Percentiles rank a stretch among this genome's conserved stretches.
Evolutionary conservation across 2,888 invertebrate species (phyloP).

Genomic region (Athalia rosae): DNA sequence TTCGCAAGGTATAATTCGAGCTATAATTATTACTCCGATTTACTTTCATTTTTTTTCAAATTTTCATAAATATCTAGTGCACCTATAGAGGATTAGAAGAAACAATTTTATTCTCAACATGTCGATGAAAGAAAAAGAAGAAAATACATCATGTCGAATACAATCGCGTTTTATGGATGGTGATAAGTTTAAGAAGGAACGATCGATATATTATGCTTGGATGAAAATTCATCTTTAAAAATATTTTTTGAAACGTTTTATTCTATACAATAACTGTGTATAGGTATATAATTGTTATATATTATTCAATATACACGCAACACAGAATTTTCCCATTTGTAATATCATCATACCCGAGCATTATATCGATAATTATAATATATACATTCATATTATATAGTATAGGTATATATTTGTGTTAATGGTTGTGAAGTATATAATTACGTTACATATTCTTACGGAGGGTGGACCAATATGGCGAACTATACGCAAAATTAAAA

Average conservation of each 20-base stretch:
- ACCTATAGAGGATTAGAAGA: too few relatives aligned
- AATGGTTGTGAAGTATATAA: conserved; percentile 15
- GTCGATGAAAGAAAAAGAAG: too few relatives aligned
- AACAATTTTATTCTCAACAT: too few relatives aligned
- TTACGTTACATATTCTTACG: not conserved
- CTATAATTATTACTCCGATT: too few relatives aligned
- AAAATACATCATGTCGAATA: not conserved
- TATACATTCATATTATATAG: not conserved
- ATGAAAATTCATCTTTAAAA: too few relatives aligned
- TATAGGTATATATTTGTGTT: not conserved
- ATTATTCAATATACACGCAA: conserved; percentile 29
- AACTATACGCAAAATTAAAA: not conserved
- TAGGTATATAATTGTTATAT: too few relatives aligned
- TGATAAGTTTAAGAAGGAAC: conserved; percentile 30
- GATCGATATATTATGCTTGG: not conserved
- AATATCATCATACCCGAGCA: too few relatives aligned
- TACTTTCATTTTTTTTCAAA: too few relatives aligned
- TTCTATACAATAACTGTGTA: too few relatives aligned
- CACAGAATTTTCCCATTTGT: conserved; percentile 4
- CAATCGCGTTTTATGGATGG: conserved; percentile 27
- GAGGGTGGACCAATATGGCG: not conserved
- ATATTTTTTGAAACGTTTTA: too few relatives aligned
- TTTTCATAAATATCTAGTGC: too few relatives aligned
- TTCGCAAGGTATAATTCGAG: too few relatives aligned
- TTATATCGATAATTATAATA: conserved; percentile 12